Percentiles rank a stretch among this genome's conserved stretches.
phyloP scores from a whole-genome alignment of 2,888 invertebrate species.

The Catocala sponsa region DNA sequence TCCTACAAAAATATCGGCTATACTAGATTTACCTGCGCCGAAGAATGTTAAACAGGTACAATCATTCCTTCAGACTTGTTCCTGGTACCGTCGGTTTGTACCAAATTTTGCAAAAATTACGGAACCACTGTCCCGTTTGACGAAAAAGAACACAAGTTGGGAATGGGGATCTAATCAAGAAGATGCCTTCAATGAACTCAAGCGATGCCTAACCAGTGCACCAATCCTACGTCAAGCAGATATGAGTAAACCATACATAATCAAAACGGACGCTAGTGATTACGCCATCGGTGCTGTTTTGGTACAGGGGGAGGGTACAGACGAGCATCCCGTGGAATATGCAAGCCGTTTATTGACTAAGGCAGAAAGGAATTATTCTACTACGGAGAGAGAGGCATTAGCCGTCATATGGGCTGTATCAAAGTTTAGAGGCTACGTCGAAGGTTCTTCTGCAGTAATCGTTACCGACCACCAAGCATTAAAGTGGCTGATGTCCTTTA shows the following conservation, averaged over 20 bases:
- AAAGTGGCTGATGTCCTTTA: slow-evolving; percentile 5
- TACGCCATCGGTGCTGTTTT: slow-evolving; percentile 29
- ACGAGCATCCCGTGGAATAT: slow-evolving; percentile 18
- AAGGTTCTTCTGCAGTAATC: slow-evolving; percentile 3
- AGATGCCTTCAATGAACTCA: slow-evolving; percentile 20
- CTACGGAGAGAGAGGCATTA: slow-evolving; percentile 16
- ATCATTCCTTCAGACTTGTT: slow-evolving; percentile 30
- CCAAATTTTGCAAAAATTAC: slow-evolving; percentile 36
- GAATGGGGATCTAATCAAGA: slow-evolving; percentile 27
- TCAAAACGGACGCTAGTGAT: slow-evolving; percentile 23
- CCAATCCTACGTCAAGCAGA: slow-evolving; percentile 29
- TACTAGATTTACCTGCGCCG: slow-evolving; percentile 22
- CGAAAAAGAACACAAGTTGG: slow-evolving; percentile 32
- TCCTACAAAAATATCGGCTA: slow-evolving; percentile 17
- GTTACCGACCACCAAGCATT: slow-evolving; percentile 19
- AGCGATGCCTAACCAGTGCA: slow-evolving; percentile 10
- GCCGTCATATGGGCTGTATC: slow-evolving; percentile 18
- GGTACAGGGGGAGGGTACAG: slow-evolving; percentile 20
- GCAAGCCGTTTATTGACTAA: slow-evolving; percentile 13
- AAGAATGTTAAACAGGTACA: slow-evolving; percentile 19
- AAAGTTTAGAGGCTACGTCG: slow-evolving; percentile 22
- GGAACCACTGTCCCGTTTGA: slow-evolving; percentile 30
- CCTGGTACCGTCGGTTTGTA: slow-evolving; percentile 49
- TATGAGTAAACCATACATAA: slow-evolving; percentile 4
- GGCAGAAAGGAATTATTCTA: slow-evolving; percentile 16